Evolutionary conservation across 1,140 invertebrate genomes (phyloP).

Genomic region (Muscidifurax raptorellus): DNA sequence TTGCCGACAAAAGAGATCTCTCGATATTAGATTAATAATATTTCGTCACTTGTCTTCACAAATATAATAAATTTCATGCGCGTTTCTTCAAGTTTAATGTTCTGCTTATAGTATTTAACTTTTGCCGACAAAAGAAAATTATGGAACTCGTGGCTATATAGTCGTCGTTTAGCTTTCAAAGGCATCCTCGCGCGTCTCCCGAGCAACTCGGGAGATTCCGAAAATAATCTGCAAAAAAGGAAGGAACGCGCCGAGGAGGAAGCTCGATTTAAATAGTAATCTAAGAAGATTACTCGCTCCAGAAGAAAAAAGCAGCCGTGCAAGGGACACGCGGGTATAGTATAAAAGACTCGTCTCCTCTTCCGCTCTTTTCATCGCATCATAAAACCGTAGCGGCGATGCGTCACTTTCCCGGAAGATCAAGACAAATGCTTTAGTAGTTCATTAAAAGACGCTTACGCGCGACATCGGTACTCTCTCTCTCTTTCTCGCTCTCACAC

Average conservation of each 20-base stretch:
- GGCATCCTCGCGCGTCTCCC: background rate
- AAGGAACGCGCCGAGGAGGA: background rate
- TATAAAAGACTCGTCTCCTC: background rate
- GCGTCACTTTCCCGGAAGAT: conserved; percentile 15
- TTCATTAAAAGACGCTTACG: conserved; percentile 28
- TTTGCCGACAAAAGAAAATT: background rate
- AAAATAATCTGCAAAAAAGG: background rate
- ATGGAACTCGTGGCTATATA: background rate
- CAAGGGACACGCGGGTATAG: background rate
- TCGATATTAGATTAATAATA: background rate
- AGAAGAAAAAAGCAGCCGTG: background rate
- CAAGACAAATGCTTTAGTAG: conserved; percentile 37
- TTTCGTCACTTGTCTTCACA: background rate
- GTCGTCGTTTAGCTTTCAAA: background rate
- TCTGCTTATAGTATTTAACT: too few relatives aligned
- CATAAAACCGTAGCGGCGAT: conserved; percentile 9
- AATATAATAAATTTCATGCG: too few relatives aligned
- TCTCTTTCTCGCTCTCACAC: too few relatives aligned
- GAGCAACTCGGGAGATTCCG: background rate
- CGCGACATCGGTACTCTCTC: background rate
- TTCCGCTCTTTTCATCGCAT: conserved; percentile 5
- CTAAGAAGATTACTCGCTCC: conserved; percentile 14
- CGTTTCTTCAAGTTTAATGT: too few relatives aligned
- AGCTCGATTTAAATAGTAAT: conserved; percentile 33
- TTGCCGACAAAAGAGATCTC: too few relatives aligned